Evolutionary conservation across 2,888 invertebrate species (phyloP).

Genomic region (Nowickia ferox): DNA sequence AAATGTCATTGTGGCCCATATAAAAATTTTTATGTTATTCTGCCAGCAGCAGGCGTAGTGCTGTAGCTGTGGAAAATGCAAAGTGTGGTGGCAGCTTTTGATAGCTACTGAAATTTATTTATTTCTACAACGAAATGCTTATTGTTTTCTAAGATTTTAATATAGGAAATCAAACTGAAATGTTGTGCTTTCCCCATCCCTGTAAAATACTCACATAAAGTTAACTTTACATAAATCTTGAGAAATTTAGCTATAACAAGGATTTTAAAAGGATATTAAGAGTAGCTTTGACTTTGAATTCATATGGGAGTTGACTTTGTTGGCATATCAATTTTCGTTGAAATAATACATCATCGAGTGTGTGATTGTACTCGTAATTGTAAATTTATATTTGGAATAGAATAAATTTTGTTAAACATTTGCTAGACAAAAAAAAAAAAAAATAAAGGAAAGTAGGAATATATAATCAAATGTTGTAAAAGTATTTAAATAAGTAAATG

Average conservation of each 20-base stretch:
- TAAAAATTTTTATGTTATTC: conserved; percentile 49
- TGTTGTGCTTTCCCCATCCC: background rate
- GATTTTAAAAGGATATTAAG: conserved; percentile 39
- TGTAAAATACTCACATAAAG: background rate
- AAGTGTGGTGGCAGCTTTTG: conserved; percentile 54
- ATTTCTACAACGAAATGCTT: conserved; percentile 43
- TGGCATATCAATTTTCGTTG: conserved; percentile 55
- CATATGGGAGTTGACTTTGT: conserved; percentile 61
- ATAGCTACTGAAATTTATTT: conserved; percentile 45
- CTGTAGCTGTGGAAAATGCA: background rate
- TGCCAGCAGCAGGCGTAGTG: background rate
- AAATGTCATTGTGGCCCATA: conserved; percentile 69
- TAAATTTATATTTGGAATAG: conserved; percentile 45
- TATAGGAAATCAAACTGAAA: conserved; percentile 50
- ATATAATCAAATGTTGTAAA: too few species aligned
- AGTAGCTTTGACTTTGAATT: conserved; percentile 43
- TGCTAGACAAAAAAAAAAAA: too few species aligned
- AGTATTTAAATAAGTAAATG: too few species aligned
- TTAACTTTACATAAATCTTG: conserved; percentile 16
- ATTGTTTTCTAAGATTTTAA: conserved; percentile 65
- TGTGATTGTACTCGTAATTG: conserved; percentile 38
- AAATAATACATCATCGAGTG: conserved; percentile 67
- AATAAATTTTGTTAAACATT: too few species aligned
- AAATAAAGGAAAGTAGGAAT: too few species aligned
- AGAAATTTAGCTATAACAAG: conserved; percentile 50